Conservation (phyloP, 1,140 invertebrate genomes). For the Scaptomyza graminum region DNA sequence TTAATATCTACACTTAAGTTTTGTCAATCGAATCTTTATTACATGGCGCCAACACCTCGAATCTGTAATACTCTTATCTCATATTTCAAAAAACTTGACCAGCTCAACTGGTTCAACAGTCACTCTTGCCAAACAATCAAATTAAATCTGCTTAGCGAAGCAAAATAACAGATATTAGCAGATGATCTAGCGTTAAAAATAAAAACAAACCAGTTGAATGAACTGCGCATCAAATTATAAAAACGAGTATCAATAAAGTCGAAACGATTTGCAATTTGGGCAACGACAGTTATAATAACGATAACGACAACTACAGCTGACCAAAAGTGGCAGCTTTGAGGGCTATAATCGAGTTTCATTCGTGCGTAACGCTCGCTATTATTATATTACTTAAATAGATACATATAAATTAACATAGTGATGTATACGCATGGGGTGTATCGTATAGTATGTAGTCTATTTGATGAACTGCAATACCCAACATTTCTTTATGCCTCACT, state of each 20-base stretch:
- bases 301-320: conserved; percentile 12
- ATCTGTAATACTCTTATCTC: not conserved
- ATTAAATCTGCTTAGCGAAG: not conserved
- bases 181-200: conserved; percentile 13
- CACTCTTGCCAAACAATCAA: not conserved
- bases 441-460: not conserved
- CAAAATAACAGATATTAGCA: conserved; percentile 15
- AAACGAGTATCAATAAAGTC: conserved; percentile 29
- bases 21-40: not conserved
- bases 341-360: conserved; percentile 31
- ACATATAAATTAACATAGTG: conserved; percentile 2
- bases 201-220: conserved; percentile 43
- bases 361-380: conserved; percentile 39
- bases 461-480: conserved; percentile 4
- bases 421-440: not conserved
- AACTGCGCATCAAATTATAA: conserved; percentile 9
- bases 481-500: conserved; percentile 10
- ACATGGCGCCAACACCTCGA: conserved; percentile 4
- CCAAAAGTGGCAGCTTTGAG: conserved; percentile 36
- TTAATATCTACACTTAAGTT: not conserved
- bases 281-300: conserved; percentile 6
- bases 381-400: conserved; percentile 12
- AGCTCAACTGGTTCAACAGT: not conserved
- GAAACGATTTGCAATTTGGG: conserved; percentile 28
- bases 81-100: not conserved